Conservation (phyloP, 2,888 invertebrate species). For the Heliconius charithonia region DNA sequence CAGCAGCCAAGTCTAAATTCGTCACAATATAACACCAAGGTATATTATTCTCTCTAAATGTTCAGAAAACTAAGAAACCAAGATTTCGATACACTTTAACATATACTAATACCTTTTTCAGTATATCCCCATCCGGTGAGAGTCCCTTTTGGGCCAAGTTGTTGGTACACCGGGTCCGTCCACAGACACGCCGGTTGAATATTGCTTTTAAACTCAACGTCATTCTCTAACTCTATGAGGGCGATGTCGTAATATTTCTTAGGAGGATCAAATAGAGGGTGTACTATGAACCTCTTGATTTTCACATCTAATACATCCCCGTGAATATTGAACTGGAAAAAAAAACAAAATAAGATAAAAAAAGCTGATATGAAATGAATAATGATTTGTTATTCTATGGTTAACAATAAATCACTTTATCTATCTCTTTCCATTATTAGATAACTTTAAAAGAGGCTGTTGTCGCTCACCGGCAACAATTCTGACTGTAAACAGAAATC, state of each 20-base stretch:
- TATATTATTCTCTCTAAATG: no score
- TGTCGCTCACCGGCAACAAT: no score
- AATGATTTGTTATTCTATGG: no score
- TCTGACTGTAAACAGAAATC: no score
- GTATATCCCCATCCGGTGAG: conserved; percentile 51
- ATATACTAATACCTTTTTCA: conserved; percentile 36
- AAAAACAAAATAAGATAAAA: conserved; percentile 20
- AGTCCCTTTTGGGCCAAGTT: conserved; percentile 42
- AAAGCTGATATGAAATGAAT: not conserved
- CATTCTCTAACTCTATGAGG: conserved; percentile 47
- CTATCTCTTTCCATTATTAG: no score
- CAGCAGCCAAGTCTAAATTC: no score
- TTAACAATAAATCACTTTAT: no score
- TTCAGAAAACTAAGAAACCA: no score
- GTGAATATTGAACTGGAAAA: conserved; percentile 41
- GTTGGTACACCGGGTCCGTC: conserved; percentile 35
- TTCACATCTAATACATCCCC: conserved; percentile 44
- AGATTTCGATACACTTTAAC: not conserved
- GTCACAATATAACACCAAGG: no score
- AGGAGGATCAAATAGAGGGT: conserved; percentile 51
- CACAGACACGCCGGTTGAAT: conserved; percentile 53
- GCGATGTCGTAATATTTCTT: conserved; percentile 52
- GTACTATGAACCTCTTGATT: conserved; percentile 49
- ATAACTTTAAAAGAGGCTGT: no score
- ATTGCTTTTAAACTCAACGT: conserved; percentile 44